Evolutionary conservation across 2,113 vertebrate genomes (phyloP).

Genomic region (Pomatostomus ruficeps): DNA sequence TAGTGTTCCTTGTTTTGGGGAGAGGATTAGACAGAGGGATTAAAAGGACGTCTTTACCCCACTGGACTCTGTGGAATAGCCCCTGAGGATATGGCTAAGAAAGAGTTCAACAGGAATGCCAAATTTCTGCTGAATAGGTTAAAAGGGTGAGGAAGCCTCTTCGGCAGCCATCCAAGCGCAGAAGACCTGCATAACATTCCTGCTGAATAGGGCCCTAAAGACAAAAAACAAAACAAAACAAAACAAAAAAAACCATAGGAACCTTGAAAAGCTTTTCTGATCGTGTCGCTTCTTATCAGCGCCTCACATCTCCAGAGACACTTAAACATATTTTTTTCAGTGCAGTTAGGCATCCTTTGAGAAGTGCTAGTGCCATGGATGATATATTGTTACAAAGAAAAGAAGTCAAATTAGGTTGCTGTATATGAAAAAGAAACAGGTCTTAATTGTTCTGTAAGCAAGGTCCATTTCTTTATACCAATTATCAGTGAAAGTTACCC

Average conservation of each 20-base stretch:
- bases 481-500: not conserved
- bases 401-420: not conserved
- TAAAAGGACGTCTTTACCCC: constrained; percentile 69
- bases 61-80: constrained; percentile 71
- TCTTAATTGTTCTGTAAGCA: constrained; percentile 1
- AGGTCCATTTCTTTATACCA: not conserved
- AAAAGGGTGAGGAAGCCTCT: constrained; percentile 74
- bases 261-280: constrained; percentile 63
- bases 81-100: constrained; percentile 72
- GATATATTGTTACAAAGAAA: constrained; percentile 12
- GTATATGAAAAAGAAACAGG: not conserved
- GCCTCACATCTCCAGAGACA: constrained; percentile 31
- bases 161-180: constrained; percentile 73
- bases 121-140: constrained; percentile 74
- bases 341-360: constrained; percentile 47
- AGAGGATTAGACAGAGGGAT: constrained; percentile 60
- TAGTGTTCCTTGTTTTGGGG: constrained; percentile 31
- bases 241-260: constrained; percentile 69
- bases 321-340: constrained; percentile 19
- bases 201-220: constrained; percentile 71
- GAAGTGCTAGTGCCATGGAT: not conserved
- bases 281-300: constrained; percentile 18
- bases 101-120: constrained; percentile 72
- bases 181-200: constrained; percentile 72
- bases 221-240: constrained; percentile 71